phyloP scores from a whole-genome alignment of 2,113 vertebrate genomes.

The Carassius auratus region DNA sequence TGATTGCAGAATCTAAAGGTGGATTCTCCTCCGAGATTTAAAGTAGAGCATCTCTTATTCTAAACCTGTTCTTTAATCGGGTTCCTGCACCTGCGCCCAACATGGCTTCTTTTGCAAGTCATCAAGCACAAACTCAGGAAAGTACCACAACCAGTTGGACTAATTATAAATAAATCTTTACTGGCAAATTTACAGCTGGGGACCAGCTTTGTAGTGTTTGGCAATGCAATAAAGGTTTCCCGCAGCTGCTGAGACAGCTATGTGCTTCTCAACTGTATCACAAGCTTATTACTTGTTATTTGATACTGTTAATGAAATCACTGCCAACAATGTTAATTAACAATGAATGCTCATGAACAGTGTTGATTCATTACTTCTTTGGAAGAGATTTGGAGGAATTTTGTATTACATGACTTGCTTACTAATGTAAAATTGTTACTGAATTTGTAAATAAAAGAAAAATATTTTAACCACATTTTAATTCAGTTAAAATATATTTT shows the following conservation, averaged over 20 bases:
- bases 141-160: neutral
- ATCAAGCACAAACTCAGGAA: neutral
- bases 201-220: neutral
- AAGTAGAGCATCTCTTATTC: constrained; percentile 28
- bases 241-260: neutral
- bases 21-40: constrained; percentile 35
- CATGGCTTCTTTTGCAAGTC: neutral
- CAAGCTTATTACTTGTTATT: neutral
- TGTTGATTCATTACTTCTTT: neutral
- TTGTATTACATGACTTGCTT: neutral
- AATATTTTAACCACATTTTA: too few species aligned
- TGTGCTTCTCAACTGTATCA: neutral
- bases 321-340: neutral
- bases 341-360: neutral
- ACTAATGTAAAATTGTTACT: neutral
- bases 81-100: neutral
- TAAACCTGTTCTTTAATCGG: neutral
- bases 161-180: constrained; percentile 5
- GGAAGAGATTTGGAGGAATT: too few species aligned
- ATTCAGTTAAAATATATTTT: too few species aligned
- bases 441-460: neutral
- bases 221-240: neutral
- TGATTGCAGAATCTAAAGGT: constrained; percentile 26
- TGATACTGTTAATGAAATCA: neutral
- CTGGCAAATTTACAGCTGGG: neutral